phyloP scores from a whole-genome alignment of 1,140 invertebrate species.

The Aphelinus certus region DNA sequence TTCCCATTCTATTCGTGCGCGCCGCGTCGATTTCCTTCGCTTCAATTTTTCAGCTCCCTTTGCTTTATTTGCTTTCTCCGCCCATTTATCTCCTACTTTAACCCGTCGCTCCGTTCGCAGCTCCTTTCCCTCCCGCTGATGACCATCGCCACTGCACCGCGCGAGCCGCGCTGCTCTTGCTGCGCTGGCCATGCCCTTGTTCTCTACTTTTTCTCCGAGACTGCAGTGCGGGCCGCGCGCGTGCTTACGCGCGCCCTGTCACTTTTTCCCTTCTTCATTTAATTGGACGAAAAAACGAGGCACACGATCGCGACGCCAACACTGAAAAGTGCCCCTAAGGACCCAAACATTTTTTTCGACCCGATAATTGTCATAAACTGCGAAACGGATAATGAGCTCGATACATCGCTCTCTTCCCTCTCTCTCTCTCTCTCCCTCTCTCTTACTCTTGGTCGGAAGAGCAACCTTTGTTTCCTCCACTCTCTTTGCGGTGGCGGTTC shows the following conservation, averaged over 20 bases:
- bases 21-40: slow-evolving; percentile 33
- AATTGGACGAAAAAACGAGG: slow-evolving; percentile 33
- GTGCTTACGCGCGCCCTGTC: slow-evolving; percentile 11
- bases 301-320: neutral
- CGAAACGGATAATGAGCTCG: slow-evolving; percentile 19
- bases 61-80: slow-evolving; percentile 38
- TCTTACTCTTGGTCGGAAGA: too few species aligned
- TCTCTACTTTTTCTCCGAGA: slow-evolving; percentile 11
- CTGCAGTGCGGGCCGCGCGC: slow-evolving; percentile 6
- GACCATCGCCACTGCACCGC: slow-evolving; percentile 4
- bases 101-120: slow-evolving; percentile 20
- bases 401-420: slow-evolving; percentile 13
- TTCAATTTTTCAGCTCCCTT: slow-evolving; percentile 38
- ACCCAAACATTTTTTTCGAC: neutral
- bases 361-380: slow-evolving; percentile 29
- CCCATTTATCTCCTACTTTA: slow-evolving; percentile 41
- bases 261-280: slow-evolving; percentile 24
- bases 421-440: neutral
- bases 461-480: too few species aligned
- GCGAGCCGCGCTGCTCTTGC: too few species aligned
- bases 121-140: slow-evolving; percentile 26
- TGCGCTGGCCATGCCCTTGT: neutral
- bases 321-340: slow-evolving; percentile 25
- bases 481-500: too few species aligned
- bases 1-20: slow-evolving; percentile 23